Evolutionary conservation across 1,140 invertebrate species (phyloP).

Genomic region (Andrena cerasifolii): DNA sequence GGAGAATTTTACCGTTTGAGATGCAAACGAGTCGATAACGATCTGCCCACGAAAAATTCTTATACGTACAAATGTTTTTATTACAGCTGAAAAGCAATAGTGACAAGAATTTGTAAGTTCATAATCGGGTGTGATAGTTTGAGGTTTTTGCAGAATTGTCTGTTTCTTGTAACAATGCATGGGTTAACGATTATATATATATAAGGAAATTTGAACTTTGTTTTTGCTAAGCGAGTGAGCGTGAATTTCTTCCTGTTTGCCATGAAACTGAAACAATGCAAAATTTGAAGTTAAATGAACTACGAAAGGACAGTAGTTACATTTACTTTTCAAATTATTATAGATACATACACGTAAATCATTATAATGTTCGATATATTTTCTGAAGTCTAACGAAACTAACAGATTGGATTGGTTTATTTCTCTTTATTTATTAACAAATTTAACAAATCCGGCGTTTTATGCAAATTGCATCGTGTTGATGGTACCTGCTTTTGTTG

Average conservation of each 20-base stretch:
- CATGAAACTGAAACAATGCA: background rate
- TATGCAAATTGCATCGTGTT: conserved; percentile 34
- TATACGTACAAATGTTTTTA: conserved; percentile 42
- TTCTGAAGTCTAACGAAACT: too few species aligned
- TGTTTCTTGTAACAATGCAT: background rate
- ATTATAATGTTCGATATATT: too few species aligned
- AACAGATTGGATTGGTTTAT: background rate
- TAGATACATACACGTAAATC: background rate
- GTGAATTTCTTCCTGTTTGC: background rate
- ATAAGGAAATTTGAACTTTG: background rate
- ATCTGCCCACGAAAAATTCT: background rate
- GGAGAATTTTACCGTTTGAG: conserved; percentile 5
- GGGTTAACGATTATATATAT: background rate
- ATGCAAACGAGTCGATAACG: too few species aligned
- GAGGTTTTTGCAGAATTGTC: background rate
- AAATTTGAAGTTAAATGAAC: background rate
- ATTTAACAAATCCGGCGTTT: conserved; percentile 17
- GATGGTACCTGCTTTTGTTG: conserved; percentile 57
- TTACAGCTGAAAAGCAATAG: conserved; percentile 73
- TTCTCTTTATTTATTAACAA: conserved; percentile 41
- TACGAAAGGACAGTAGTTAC: background rate
- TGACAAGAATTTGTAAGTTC: conserved; percentile 65
- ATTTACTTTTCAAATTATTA: background rate
- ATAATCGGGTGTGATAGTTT: background rate
- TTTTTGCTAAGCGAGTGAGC: background rate